Conservation (phyloP, 1,140 invertebrate species). For the Drosophila yakuba region DNA sequence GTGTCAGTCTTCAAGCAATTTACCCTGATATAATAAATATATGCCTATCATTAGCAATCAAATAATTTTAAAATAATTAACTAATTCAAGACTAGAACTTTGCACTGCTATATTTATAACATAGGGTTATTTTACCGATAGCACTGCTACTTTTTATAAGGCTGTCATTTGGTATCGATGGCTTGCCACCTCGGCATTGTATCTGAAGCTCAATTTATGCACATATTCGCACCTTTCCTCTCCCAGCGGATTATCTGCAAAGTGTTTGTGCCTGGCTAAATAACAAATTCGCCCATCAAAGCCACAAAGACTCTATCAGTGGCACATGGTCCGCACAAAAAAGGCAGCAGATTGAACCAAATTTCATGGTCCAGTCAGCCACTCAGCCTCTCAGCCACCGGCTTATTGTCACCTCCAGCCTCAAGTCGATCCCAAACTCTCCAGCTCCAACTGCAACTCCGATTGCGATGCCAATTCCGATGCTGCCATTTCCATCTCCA, state of each 20-base stretch:
- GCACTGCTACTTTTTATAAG: not conserved
- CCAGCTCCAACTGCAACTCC: conserved; percentile 35
- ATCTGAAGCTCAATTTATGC: conserved; percentile 63
- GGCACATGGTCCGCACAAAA: conserved; percentile 51
- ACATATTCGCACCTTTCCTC: conserved; percentile 55
- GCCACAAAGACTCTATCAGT: conserved; percentile 79
- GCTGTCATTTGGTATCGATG: not conserved
- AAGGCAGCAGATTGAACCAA: conserved; percentile 78
- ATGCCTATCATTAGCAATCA: too few relatives aligned
- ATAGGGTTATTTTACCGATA: not conserved
- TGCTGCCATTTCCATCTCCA: conserved; percentile 43
- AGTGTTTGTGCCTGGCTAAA: conserved; percentile 69
- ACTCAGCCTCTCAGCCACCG: conserved; percentile 29
- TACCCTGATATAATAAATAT: too few relatives aligned
- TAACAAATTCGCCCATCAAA: conserved; percentile 85
- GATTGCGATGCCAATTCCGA: conserved; percentile 25
- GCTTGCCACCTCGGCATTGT: conserved; percentile 22
- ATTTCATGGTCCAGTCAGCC: conserved; percentile 58
- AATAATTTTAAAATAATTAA: too few relatives aligned
- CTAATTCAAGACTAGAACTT: too few relatives aligned
- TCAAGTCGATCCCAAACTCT: conserved; percentile 12
- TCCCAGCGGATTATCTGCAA: conserved; percentile 47
- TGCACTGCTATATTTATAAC: too few relatives aligned
- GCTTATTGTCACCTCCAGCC: conserved; percentile 80
- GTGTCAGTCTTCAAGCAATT: too few relatives aligned